phyloP scores from a whole-genome alignment of 1,140 invertebrate species.

The Aphelenchoides besseyi region DNA sequence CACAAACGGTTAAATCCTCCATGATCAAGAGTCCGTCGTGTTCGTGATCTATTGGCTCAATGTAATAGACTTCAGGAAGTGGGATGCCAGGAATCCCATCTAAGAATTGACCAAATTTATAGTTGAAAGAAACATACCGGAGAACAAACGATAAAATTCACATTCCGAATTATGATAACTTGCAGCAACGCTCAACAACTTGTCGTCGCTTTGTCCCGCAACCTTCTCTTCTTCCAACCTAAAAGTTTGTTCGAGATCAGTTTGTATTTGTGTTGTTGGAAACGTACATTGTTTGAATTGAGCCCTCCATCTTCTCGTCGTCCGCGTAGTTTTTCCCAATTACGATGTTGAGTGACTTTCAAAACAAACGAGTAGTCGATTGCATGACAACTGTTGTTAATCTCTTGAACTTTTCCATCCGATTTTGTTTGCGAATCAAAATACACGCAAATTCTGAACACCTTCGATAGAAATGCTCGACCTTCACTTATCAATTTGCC shows the following conservation, averaged over 20 bases:
- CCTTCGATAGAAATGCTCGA: conserved; percentile 4
- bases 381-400: background rate
- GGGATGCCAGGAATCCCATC: background rate
- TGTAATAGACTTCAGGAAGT: background rate
- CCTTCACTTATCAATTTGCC: conserved; percentile 2
- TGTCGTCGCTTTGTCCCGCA: background rate
- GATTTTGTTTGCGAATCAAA: background rate
- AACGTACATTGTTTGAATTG: background rate
- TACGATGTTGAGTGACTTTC: background rate
- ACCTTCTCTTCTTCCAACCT: background rate
- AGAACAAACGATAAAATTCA: background rate
- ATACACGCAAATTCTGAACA: background rate
- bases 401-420: background rate
- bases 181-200: background rate
- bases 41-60: background rate
- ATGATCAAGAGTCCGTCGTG: background rate
- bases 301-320: background rate
- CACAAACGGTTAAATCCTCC: background rate
- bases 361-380: conserved; percentile 1
- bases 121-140: background rate
- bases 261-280: too few species aligned
- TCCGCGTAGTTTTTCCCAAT: conserved; percentile 15
- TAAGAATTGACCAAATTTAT: background rate
- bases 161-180: conserved; percentile 1
- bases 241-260: too few species aligned